Evolutionary conservation across 2,888 invertebrate species (phyloP), one percentile per base, ranked within the genome.

Genomic region (Altica lythri): DNA sequence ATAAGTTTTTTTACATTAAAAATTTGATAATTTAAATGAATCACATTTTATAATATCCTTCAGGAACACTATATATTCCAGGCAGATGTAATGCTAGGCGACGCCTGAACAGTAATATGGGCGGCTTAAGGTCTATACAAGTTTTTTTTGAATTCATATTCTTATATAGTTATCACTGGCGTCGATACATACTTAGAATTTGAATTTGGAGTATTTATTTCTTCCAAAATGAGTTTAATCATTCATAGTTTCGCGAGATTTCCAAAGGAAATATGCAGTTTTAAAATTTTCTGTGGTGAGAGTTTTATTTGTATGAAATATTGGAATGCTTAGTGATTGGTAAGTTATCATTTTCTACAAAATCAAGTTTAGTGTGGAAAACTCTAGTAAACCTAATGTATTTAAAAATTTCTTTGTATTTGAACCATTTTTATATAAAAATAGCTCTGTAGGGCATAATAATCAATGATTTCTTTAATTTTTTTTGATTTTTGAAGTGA

Each of bases 81-180:
- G n/a, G n/a, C n/a, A n/a, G n/a, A n/a, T n/a, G n/a, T n/a, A n/a
- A n/a, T n/a, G n/a, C n/a, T n/a, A n/a, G n/a, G n/a, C n/a, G 55
- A 50, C 55, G 49, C 49, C 51, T 37, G 35, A 43, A 42, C 45
- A 32, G 5, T 30, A 25, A 19, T 10, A 43, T 32, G 32, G 55
- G 49, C 49, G 60, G 46, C 57, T 40, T 42, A 29, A 49, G 12
- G 49, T 40, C 52, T 55, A 48, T 53, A 55, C 53, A 22, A 53
- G 53, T 57, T 53, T 60, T 60, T 60, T 55, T 16, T 16, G 30
- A n/a, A n/a, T n/a, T n/a, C n/a, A n/a, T n/a, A n/a, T n/a, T n/a
- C n/a, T n/a, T n/a, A n/a, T n/a, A n/a, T n/a, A 32, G 35, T 51
- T 54, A 53, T 56, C 51, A 45, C 45, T 57, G 60, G 60, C 57